Base-by-base conservation (phyloP, 2,797 vertebrate genomes). In the Crypturellus tataupa region DNA sequence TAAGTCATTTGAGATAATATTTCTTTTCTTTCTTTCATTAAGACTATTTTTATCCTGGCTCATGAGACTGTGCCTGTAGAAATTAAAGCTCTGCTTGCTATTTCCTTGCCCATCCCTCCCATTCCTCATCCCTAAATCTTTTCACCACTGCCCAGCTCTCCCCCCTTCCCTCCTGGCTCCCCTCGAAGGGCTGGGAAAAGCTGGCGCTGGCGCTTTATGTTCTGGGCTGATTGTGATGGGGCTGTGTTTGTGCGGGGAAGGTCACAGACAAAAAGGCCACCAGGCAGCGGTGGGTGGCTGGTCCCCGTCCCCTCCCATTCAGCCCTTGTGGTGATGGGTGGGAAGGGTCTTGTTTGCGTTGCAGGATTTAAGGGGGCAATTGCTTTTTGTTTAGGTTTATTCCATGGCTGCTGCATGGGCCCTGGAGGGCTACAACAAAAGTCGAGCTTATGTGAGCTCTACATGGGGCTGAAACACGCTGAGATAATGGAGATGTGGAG, bases 231-330 rank as follows among this genome's bases (percentile, higher is more conserved):
- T 97, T 95, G 84, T 95, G 91, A 83, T 75, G 89, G 72, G 82
- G 91, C 92, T 95, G 91, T 96, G 85, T 95, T 95, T 96, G 94
- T 95, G 91, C 1, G 37, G 77, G 68, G 86, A 95, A 96, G 94
- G 96, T 96, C 95, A 97, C 5, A 94, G 88, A 96, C 94, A 96
- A 94, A 97, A 94, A 94, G 96, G 94, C 96, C 96, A 96, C 96
- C 94, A 85, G 92, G 91, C 84, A 88, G 75, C 70, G 60, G 35
- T 64, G 72, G 59, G 40, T 5, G 20, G 64, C 47, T 24, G 47
- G 21, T 49, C 47, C 79, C 92, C 73, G 46, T 85, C 84, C 71
- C 39, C 67, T 69, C 75, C 88, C 84, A 94, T 97, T 97, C 96
- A 96, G 68, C 31, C 79, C 75, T 37, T 49, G 85, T 81, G 72